Evolutionary conservation across 2,113 vertebrate species (phyloP).

Genomic region (Atlantisia rogersi): DNA sequence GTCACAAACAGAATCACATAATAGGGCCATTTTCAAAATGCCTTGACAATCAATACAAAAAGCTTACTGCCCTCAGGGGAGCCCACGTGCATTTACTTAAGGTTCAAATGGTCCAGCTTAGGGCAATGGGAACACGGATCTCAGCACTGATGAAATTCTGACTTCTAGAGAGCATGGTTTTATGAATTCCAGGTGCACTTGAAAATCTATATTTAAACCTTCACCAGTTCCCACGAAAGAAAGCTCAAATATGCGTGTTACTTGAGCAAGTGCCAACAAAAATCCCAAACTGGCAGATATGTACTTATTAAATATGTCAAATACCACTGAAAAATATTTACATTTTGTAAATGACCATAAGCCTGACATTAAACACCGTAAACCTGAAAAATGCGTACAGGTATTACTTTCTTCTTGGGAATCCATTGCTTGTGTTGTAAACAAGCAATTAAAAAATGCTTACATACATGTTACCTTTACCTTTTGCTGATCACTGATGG

Average conservation of each 20-base stretch:
- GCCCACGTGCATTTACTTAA: neutral
- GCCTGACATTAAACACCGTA: neutral
- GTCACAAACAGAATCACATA: neutral
- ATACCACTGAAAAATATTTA: neutral
- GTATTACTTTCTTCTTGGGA: neutral
- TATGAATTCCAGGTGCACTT: neutral
- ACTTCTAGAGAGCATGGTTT: neutral
- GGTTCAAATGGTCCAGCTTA: neutral
- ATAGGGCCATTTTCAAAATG: rapidly evolving
- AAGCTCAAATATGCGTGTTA: neutral
- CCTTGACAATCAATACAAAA: neutral
- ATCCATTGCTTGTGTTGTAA: neutral
- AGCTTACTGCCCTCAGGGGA: neutral
- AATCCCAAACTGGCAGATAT: neutral
- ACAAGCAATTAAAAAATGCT: neutral
- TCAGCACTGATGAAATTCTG: neutral
- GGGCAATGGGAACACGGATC: neutral
- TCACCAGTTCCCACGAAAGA: neutral
- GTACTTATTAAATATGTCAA: neutral
- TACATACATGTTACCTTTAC: neutral
- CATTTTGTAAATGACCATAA: neutral
- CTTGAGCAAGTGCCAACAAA: neutral
- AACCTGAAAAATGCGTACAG: neutral
- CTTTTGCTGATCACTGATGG: neutral
- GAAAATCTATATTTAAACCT: neutral